Base-by-base conservation (phyloP, 2,113 vertebrate genomes). In the Microtus pennsylvanicus region DNA sequence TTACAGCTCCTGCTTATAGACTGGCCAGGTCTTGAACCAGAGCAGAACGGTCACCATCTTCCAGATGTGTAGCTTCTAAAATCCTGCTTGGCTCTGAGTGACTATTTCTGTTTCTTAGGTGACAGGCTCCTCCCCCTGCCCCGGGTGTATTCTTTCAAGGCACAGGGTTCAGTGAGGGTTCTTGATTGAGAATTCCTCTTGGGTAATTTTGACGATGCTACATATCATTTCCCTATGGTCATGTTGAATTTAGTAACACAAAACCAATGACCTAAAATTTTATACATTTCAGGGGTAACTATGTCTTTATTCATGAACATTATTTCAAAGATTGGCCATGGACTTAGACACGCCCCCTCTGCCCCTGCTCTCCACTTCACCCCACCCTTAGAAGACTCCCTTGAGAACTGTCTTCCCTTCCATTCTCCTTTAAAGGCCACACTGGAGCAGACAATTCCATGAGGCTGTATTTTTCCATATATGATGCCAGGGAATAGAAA, bases 381-480 rank as follows among this genome's bases (percentile, higher is more conserved):
- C 98, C 96, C 97, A 96, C 47, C 88, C 89, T 98, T 98, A 97
- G 97, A 98, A 97, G 96, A 97, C 65, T 89, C 96, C 97, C 97
- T 98, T 98, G 97, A 97, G 98, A 97, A 98, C 97, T 97, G 97
- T 98, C 97, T 97, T 97, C 96, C 98, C 97, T 97, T 98, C 95
- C 97, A 97, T 94, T 98, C 97, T 98, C 98, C 98, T 98, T 98
- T 98, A 98, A 98, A 99, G 98, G 98, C 97, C 94, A 97, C 97
- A 98, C 98, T 98, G 97, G 97, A 97, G 96, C 97, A 98, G 98
- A 98, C 97, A 98, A 98, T 98, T 98, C 96, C 97, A 97, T 97
- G 91, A 97, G 97, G 98, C 98, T 98, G 94, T 98, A 98, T 98
- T 98, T 99, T 99, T 99, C 98, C 98, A 98, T 98, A 98, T 98